Evolutionary conservation across 2,797 vertebrate species (phyloP).

Genomic region (Pristis pectinata): DNA sequence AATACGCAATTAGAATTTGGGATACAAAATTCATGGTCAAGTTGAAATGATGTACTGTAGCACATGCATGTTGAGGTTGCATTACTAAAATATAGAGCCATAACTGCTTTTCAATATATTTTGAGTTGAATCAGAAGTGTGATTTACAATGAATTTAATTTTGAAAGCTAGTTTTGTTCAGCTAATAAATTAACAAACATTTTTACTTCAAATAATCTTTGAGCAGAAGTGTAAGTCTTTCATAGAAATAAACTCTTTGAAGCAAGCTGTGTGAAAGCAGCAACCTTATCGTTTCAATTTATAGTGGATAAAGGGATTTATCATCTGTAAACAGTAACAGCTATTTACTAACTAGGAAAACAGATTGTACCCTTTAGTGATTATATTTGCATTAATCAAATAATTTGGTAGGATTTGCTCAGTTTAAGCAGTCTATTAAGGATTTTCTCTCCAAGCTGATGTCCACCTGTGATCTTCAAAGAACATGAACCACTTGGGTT

Average conservation of each 20-base stretch:
- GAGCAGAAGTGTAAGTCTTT: not conserved
- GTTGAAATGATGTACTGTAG: not conserved
- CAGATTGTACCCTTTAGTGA: not conserved
- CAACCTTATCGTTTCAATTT: not conserved
- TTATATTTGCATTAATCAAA: not conserved
- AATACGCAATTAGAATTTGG: not conserved
- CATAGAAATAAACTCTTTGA: not conserved
- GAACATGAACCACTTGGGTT: not conserved
- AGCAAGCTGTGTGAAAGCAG: not conserved
- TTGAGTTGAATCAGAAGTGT: not conserved
- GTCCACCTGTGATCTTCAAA: not conserved
- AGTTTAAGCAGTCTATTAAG: conserved; percentile 9
- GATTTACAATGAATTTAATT: not conserved
- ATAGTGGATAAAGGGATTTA: not conserved
- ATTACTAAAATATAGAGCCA: not conserved
- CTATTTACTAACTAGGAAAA: not conserved
- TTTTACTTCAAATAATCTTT: not conserved
- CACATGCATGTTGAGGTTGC: not conserved
- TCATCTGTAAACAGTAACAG: not conserved
- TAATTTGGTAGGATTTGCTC: not conserved
- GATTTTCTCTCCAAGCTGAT: not conserved
- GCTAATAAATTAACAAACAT: not conserved
- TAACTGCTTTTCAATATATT: not conserved
- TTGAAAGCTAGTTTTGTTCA: not conserved
- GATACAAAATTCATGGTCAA: not conserved